Percentiles rank a stretch among this genome's conserved stretches.
phyloP scores from a whole-genome alignment of 1,140 invertebrate genomes.

The Atta colombica region DNA sequence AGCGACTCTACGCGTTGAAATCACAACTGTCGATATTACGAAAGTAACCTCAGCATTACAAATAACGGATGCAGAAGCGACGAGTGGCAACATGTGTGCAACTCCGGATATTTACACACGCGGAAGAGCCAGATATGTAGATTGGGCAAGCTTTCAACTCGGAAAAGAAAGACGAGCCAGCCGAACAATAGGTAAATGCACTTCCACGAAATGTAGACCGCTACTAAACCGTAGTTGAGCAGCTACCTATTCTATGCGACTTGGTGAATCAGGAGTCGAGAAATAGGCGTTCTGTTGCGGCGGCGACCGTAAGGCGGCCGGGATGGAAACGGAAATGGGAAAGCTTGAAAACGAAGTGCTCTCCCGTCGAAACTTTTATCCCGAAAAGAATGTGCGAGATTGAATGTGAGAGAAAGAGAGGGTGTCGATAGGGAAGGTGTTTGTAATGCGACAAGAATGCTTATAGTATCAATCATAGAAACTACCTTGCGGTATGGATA shows the following conservation, averaged over 20 bases:
- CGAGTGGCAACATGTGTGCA: neutral
- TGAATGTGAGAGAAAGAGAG: constrained; percentile 19
- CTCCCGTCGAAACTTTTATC: constrained; percentile 62
- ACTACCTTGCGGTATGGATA: neutral
- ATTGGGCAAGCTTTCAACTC: constrained; percentile 68
- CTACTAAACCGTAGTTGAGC: constrained; percentile 67
- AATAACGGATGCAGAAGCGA: neutral
- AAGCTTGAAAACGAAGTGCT: constrained; percentile 71
- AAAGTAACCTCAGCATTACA: neutral
- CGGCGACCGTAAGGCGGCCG: constrained; percentile 47
- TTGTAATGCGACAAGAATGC: constrained; percentile 53
- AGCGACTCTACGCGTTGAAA: neutral
- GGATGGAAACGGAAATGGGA: constrained; percentile 67
- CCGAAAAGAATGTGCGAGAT: constrained; percentile 60
- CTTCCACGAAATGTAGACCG: constrained; percentile 60
- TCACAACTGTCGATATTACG: constrained; percentile 19
- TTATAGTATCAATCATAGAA: constrained; percentile 53
- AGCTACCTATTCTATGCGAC: constrained; percentile 42
- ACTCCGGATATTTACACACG: constrained; percentile 57
- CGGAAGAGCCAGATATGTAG: constrained; percentile 46
- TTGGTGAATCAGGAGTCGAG: constrained; percentile 68
- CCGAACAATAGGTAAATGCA: constrained; percentile 75
- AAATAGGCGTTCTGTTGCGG: constrained; percentile 62
- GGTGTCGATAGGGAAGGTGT: constrained; percentile 39
- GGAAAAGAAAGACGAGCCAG: constrained; percentile 67